phyloP scores from a whole-genome alignment of 2,888 invertebrate species.

The Amphipyra berbera region DNA sequence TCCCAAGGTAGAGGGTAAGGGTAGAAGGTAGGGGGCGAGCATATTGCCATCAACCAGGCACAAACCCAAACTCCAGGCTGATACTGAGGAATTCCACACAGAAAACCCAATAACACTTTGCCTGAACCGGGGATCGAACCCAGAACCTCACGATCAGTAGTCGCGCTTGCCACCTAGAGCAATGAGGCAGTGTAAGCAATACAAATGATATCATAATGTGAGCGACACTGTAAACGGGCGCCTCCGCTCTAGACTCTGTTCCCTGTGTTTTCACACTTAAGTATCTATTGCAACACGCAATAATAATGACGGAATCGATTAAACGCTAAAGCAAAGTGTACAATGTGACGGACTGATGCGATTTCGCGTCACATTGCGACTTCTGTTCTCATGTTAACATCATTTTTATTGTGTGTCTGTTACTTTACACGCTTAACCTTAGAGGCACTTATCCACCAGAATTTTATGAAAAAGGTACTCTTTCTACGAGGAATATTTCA shows the following conservation, averaged over 20 bases:
- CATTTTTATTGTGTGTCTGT: constrained; percentile 24
- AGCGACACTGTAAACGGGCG: not conserved
- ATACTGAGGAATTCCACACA: too few relatives aligned
- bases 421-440: constrained; percentile 9
- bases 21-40: too few relatives aligned
- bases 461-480: not conserved
- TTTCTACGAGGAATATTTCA: not conserved
- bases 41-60: too few relatives aligned
- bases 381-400: constrained; percentile 29
- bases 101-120: too few relatives aligned
- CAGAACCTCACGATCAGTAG: too few relatives aligned
- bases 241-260: not conserved
- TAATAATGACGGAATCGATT: constrained; percentile 56
- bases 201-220: not conserved
- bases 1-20: too few relatives aligned
- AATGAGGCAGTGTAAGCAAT: too few relatives aligned
- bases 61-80: too few relatives aligned
- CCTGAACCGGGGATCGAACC: too few relatives aligned
- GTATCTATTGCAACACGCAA: constrained; percentile 58
- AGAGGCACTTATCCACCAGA: not conserved
- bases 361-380: constrained; percentile 21
- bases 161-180: too few relatives aligned
- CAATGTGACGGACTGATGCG: constrained; percentile 25
- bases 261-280: constrained; percentile 34
- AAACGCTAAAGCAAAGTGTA: constrained; percentile 47